Conservation (phyloP, 1,140 invertebrate species). For the Trachelipus rathkii region DNA sequence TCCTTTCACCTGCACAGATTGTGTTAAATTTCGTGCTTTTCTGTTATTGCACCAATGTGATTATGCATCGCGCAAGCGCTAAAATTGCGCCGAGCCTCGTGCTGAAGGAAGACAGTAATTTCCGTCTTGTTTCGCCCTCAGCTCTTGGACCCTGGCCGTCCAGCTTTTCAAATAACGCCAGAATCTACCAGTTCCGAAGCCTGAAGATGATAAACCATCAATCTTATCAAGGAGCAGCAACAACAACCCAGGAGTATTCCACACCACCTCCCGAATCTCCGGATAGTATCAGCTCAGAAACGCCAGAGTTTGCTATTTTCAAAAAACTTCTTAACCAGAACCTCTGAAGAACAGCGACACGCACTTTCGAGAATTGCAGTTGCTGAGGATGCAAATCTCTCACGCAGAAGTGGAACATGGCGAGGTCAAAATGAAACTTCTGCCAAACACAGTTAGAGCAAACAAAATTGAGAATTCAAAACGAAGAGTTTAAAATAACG, state of each 20-base stretch:
- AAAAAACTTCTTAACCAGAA: background rate
- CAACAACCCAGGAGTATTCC: background rate
- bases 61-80: slow-evolving; percentile 7
- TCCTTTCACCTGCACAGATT: slow-evolving; percentile 33
- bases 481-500: background rate
- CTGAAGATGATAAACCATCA: background rate
- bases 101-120: slow-evolving; percentile 24
- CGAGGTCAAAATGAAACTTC: slow-evolving; percentile 33
- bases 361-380: slow-evolving; percentile 30
- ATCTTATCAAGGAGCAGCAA: background rate
- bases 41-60: slow-evolving; percentile 18
- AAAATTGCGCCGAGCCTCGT: slow-evolving; percentile 17
- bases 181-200: background rate
- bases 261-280: background rate
- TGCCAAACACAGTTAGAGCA: slow-evolving; percentile 34
- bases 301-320: background rate
- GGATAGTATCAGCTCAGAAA: slow-evolving; percentile 16
- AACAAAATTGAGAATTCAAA: slow-evolving; percentile 27
- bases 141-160: background rate
- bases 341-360: slow-evolving; percentile 31
- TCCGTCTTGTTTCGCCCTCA: slow-evolving; percentile 19
- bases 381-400: slow-evolving; percentile 33
- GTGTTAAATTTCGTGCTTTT: too few species aligned
- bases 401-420: slow-evolving; percentile 33
- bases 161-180: background rate